Evolutionary conservation across 2,888 invertebrate species (phyloP).

Genomic region (Lasioglossum calceatum): DNA sequence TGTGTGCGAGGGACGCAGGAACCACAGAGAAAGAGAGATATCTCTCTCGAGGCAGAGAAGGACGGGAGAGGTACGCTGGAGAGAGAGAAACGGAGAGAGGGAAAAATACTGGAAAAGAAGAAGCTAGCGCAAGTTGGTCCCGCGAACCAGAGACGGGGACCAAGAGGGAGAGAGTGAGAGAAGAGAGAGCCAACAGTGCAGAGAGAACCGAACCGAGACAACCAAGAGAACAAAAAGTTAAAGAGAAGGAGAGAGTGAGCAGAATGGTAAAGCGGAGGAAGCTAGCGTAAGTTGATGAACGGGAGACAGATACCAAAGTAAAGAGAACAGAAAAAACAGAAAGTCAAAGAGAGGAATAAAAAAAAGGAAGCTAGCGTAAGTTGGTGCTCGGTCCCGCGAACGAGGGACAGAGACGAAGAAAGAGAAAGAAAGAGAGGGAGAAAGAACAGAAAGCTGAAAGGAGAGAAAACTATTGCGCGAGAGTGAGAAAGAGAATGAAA

Average conservation of each 20-base stretch:
- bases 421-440: too few relatives aligned
- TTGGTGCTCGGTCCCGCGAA: background rate
- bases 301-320: background rate
- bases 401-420: background rate
- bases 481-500: background rate
- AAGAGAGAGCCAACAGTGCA: constrained; percentile 3
- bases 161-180: constrained; percentile 2
- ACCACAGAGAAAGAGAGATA: background rate
- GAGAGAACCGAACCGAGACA: constrained; percentile 19
- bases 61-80: background rate
- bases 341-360: background rate
- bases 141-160: background rate
- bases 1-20: constrained; percentile 30
- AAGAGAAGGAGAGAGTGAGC: background rate
- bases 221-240: background rate
- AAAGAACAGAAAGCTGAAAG: background rate
- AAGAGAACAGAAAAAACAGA: background rate
- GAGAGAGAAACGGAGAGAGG: background rate
- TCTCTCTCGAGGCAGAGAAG: background rate
- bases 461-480: background rate
- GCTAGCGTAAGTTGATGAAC: background rate
- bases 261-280: background rate
- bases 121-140: constrained; percentile 10
- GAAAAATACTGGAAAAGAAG: background rate
- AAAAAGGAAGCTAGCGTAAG: background rate